Conservation (phyloP, 2,888 invertebrate species). For the Eudemis profundana region DNA sequence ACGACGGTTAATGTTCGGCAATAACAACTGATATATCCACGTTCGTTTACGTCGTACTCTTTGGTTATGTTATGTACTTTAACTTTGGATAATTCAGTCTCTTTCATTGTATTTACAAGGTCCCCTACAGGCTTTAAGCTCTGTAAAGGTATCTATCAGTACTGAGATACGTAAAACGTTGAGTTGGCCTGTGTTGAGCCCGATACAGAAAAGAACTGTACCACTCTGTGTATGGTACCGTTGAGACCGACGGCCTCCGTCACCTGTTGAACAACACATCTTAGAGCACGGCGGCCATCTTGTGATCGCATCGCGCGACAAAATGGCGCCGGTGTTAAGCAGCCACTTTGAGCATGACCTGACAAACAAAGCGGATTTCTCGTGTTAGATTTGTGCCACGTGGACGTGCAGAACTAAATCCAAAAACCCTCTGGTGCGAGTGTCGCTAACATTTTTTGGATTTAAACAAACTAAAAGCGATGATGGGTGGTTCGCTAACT, state of each 20-base stretch:
- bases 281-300: conserved; percentile 75
- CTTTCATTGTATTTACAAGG: conserved; percentile 80
- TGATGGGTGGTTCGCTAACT: conserved; percentile 73
- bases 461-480: conserved; percentile 72
- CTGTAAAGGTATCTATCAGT: conserved; percentile 73
- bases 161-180: conserved; percentile 87
- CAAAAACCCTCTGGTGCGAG: conserved; percentile 61
- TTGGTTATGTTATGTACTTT: conserved; percentile 66
- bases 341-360: conserved; percentile 38
- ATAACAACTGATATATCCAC: conserved; percentile 78
- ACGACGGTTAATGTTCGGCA: conserved; percentile 80
- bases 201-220: conserved; percentile 87
- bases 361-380: conserved; percentile 37
- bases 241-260: conserved; percentile 86
- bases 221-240: conserved; percentile 87
- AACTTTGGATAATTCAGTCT: conserved; percentile 83
- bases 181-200: conserved; percentile 86
- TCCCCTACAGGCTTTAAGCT: conserved; percentile 66
- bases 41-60: conserved; percentile 66
- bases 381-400: conserved; percentile 44
- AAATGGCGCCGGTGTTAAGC: conserved; percentile 51
- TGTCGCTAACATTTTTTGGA: conserved; percentile 59
- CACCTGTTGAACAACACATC: conserved; percentile 86
- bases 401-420: conserved; percentile 45
- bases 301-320: conserved; percentile 51